phyloP scores from a whole-genome alignment of 2,797 vertebrate genomes.

The Phylloscopus collybita region DNA sequence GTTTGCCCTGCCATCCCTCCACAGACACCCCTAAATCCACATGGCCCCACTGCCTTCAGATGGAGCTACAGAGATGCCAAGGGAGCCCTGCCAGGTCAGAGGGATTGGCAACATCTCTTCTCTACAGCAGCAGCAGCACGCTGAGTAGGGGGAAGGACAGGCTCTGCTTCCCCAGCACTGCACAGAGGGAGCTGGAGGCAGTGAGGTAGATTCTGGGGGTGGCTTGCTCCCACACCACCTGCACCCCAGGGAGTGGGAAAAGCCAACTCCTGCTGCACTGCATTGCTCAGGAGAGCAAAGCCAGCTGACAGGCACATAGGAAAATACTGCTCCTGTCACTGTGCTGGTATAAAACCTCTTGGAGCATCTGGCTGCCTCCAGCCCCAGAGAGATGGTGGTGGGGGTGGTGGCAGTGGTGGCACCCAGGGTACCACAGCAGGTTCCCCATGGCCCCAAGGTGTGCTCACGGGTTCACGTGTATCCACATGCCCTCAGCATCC shows the following conservation, averaged over 20 bases:
- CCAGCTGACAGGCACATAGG: rapidly evolving
- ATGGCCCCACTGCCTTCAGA: not conserved
- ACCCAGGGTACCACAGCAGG: not conserved
- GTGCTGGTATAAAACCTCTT: rapidly evolving
- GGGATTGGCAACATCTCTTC: not conserved
- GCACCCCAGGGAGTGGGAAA: rapidly evolving
- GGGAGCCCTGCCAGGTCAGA: not conserved
- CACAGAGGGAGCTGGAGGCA: not conserved
- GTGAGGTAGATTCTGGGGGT: rapidly evolving
- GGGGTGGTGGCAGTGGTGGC: not conserved
- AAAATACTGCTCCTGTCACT: not conserved
- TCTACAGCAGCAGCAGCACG: not conserved
- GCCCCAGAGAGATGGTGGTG: not conserved
- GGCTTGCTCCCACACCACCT: rapidly evolving
- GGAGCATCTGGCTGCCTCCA: rapidly evolving
- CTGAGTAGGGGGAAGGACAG: not conserved
- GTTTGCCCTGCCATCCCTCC: not conserved
- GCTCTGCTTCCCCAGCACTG: not conserved
- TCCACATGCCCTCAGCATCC: not conserved
- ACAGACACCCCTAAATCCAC: not conserved
- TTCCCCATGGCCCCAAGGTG: rapidly evolving
- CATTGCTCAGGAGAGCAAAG: rapidly evolving
- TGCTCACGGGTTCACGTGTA: rapidly evolving
- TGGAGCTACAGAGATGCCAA: not conserved
- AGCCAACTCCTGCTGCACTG: rapidly evolving